Evolutionary conservation across 2,113 vertebrate genomes (phyloP), one percentile per base, ranked within the genome.

Genomic region (Thamnaconus septentrionalis): DNA sequence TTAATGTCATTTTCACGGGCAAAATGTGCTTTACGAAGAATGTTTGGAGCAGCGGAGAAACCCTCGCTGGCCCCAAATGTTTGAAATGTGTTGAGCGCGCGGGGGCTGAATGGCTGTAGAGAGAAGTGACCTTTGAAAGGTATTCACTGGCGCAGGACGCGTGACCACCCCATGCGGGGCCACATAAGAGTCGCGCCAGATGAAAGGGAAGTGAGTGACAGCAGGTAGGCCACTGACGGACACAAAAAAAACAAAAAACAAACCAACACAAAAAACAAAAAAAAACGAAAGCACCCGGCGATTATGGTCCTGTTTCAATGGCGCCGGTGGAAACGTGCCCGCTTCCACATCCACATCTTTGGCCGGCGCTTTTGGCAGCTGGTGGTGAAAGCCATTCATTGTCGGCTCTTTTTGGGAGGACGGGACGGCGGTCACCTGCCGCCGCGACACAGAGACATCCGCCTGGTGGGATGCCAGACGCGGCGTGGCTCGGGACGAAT

Each of bases 401-500:
- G 70, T 73, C 69, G 18, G 81, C 72, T 81, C 67, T 80, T 67
- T 31, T 31, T 31, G 18, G 18, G 18, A 0, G 76, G 76, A 62
- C 53, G 65, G 58, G 46, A 82, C 74, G 59, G 79, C 80, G 18
- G 18, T 31, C 18, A 31, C 18, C 77, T 71, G 75, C 56, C 64
- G 78, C 59, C 71, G 73, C 64, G 12, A 79, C 82, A 75, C 75
- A 70, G 64, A 84, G 83, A 86, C 67, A 75, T 82, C 76, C 76
- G 85, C 76, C 86, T 83, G 86, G 84, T 88, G 64, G 72, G 64
- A 61, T 72, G 85, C 87, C 86, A 88, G 82, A 73, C 71, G 63
- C 56, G 73, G 79, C 64, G 81, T 58, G 76, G 18, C 56, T 59
- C 69, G 55, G 87, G 86, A 85, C 82, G 72, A 82, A 82, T 48